Conservation (phyloP, 1,140 invertebrate species). For the Drosophila sturtevanti region DNA sequence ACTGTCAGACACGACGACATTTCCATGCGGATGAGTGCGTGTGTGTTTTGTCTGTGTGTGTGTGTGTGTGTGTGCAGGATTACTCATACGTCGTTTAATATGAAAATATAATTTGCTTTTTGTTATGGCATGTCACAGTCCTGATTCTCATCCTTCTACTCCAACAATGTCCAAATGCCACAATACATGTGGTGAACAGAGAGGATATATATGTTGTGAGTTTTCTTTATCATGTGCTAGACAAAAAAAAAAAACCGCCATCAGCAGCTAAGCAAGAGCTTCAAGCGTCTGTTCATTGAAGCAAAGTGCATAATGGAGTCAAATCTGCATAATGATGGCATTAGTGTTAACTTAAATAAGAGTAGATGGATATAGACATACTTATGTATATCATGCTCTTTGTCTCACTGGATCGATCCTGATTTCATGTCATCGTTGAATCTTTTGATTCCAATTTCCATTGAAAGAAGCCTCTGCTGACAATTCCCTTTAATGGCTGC, state of each 20-base stretch:
- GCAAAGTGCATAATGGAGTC: not conserved
- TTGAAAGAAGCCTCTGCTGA: not conserved
- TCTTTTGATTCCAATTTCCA: constrained; percentile 37
- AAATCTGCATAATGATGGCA: constrained; percentile 23
- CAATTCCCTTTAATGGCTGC: constrained; percentile 12
- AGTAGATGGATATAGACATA: not conserved
- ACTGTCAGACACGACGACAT: constrained; percentile 35
- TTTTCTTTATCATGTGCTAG: not conserved
- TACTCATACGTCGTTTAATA: constrained; percentile 57
- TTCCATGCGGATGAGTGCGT: constrained; percentile 27
- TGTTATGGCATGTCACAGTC: constrained; percentile 40
- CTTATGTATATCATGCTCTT: not conserved
- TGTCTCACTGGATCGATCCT: constrained; percentile 5
- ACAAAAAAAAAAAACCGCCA: constrained; percentile 32
- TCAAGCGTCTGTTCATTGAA: constrained; percentile 39
- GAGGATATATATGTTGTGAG: constrained; percentile 16
- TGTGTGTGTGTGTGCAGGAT: constrained; percentile 21
- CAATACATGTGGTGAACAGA: constrained; percentile 51
- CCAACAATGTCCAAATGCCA: constrained; percentile 1
- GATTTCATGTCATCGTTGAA: constrained; percentile 13
- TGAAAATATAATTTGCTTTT: constrained; percentile 71
- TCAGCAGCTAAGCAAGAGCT: constrained; percentile 58
- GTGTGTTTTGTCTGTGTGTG: too few relatives aligned
- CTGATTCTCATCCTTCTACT: not conserved
- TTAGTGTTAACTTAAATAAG: constrained; percentile 43